phyloP scores from a whole-genome alignment of 2,113 vertebrate species.

The Struthidea cinerea region DNA sequence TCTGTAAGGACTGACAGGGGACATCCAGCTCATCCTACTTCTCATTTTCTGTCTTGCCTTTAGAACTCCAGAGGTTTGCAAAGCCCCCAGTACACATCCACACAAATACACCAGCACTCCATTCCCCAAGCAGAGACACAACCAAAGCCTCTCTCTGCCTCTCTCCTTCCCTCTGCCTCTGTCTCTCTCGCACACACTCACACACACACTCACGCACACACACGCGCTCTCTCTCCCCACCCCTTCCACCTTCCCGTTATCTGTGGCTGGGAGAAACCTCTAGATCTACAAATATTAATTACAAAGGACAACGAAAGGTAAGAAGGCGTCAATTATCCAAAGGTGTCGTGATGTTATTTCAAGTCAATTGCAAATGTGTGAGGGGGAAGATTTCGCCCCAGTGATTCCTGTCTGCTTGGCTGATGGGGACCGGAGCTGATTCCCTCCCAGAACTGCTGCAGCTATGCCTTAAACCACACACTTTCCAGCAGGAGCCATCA shows the following conservation, averaged over 20 bases:
- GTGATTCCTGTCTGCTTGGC: slow-evolving; percentile 73
- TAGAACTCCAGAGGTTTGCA: slow-evolving; percentile 54
- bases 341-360: slow-evolving; percentile 69
- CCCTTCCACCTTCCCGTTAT: slow-evolving; percentile 63
- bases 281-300: slow-evolving; percentile 75
- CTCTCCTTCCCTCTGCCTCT: background rate
- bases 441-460: slow-evolving; percentile 65
- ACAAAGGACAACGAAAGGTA: slow-evolving; percentile 76
- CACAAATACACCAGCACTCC: slow-evolving; percentile 20
- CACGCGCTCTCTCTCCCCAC: slow-evolving; percentile 36
- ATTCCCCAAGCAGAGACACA: slow-evolving; percentile 8
- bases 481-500: slow-evolving; percentile 68
- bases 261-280: slow-evolving; percentile 68
- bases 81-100: slow-evolving; percentile 35
- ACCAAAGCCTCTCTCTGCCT: slow-evolving; percentile 38
- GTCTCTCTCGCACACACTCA: slow-evolving; percentile 24
- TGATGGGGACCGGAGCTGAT: slow-evolving; percentile 63
- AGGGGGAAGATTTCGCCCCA: slow-evolving; percentile 68
- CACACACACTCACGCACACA: background rate
- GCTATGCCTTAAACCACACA: slow-evolving; percentile 70
- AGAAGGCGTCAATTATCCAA: slow-evolving; percentile 74
- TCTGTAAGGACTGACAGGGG: slow-evolving; percentile 35
- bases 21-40: slow-evolving; percentile 27
- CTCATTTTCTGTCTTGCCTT: background rate
- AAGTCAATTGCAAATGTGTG: slow-evolving; percentile 64